Conservation (phyloP, 2,888 invertebrate genomes). For the Osmoderma eremita region DNA sequence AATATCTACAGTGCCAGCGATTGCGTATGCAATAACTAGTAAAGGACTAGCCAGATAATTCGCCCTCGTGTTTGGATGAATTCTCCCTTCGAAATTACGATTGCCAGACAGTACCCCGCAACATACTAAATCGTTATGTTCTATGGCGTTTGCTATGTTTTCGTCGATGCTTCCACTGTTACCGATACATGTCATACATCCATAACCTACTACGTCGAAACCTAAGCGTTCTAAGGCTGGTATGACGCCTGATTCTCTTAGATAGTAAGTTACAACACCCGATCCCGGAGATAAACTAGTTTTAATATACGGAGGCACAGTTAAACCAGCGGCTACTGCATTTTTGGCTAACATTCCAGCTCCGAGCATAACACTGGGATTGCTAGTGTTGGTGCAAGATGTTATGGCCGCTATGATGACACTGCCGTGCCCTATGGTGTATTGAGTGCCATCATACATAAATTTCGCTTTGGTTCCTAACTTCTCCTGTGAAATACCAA, state of each 20-base stretch:
- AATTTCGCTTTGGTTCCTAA: slow-evolving; percentile 75
- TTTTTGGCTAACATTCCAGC: slow-evolving; percentile 94
- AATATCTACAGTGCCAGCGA: slow-evolving; percentile 94
- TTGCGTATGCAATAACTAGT: slow-evolving; percentile 95
- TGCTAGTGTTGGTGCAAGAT: slow-evolving; percentile 97
- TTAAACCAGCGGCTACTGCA: slow-evolving; percentile 90
- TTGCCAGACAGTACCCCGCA: slow-evolving; percentile 97
- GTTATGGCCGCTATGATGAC: slow-evolving; percentile 98
- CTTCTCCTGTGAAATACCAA: slow-evolving; percentile 77
- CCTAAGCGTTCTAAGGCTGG: slow-evolving; percentile 87
- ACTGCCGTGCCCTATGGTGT: slow-evolving; percentile 86
- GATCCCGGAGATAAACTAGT: slow-evolving; percentile 89
- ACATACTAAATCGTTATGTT: slow-evolving; percentile 92
- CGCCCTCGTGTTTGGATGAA: slow-evolving; percentile 95
- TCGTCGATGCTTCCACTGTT: slow-evolving; percentile 97
- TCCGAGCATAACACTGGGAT: slow-evolving; percentile 98
- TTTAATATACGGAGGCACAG: slow-evolving; percentile 93
- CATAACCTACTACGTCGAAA: slow-evolving; percentile 97
- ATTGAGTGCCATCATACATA: slow-evolving; percentile 82
- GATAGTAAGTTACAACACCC: slow-evolving; percentile 62
- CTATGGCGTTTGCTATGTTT: slow-evolving; percentile 89
- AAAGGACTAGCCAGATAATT: slow-evolving; percentile 98
- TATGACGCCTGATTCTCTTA: slow-evolving; percentile 88
- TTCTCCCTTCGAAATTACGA: slow-evolving; percentile 97
- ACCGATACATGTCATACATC: slow-evolving; percentile 99